Conservation (phyloP, 1,140 invertebrate species). For the Drosophila parabipectinata region DNA sequence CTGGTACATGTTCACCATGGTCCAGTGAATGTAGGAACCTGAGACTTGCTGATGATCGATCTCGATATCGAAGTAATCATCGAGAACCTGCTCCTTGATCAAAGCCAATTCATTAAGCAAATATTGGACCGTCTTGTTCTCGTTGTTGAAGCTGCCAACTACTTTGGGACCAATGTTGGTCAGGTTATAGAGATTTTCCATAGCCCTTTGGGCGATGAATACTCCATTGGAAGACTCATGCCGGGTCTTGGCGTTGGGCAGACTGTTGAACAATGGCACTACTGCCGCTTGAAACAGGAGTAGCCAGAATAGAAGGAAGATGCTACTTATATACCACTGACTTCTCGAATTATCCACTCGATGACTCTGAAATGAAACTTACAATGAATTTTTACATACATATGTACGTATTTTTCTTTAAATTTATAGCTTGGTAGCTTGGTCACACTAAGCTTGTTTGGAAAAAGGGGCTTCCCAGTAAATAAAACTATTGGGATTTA, state of each 20-base stretch:
- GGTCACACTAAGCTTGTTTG: neutral
- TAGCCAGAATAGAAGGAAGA: neutral
- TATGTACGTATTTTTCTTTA: neutral
- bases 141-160: slow-evolving; percentile 88
- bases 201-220: neutral
- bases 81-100: slow-evolving; percentile 52
- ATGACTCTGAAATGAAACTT: neutral
- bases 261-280: neutral
- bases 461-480: neutral
- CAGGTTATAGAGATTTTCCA: neutral
- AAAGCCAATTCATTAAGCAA: slow-evolving; percentile 83
- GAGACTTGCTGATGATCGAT: slow-evolving; percentile 86
- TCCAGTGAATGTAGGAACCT: slow-evolving; percentile 91
- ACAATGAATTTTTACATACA: neutral
- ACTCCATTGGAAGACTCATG: neutral
- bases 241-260: neutral
- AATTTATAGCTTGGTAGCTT: neutral
- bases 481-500: neutral
- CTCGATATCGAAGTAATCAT: slow-evolving; percentile 70
- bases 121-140: slow-evolving; percentile 86
- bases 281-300: neutral
- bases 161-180: slow-evolving; percentile 88
- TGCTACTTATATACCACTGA: slow-evolving; percentile 2
- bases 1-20: slow-evolving; percentile 90
- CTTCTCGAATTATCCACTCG: neutral